Conservation (phyloP, 1,140 invertebrate species). For the Macrosteles quadrilineatus region DNA sequence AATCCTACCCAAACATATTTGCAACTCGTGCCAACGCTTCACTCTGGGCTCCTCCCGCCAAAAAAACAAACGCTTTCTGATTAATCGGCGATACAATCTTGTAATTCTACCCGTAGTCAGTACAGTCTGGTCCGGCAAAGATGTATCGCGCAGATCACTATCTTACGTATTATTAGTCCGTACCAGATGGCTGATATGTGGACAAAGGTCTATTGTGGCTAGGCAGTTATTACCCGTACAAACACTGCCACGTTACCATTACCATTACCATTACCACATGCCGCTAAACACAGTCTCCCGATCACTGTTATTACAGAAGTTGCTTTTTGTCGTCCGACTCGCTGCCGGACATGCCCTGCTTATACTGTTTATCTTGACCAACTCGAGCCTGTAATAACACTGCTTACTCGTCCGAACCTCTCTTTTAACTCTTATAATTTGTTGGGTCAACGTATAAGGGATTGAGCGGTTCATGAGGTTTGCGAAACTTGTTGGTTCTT, state of each 20-base stretch:
- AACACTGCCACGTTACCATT: background rate
- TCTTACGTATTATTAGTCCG: conserved; percentile 6
- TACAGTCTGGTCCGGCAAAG: no score
- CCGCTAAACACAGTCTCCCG: background rate
- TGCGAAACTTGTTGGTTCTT: no score
- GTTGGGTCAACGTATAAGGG: no score
- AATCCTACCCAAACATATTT: no score
- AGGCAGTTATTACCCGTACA: background rate
- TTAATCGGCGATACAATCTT: no score
- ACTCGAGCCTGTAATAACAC: background rate
- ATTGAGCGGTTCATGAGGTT: no score
- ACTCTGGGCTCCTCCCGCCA: no score
- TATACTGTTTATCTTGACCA: conserved; percentile 1
- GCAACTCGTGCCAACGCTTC: no score
- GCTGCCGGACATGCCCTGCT: background rate
- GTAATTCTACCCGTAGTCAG: no score
- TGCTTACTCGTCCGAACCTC: no score
- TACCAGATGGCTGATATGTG: conserved; percentile 6
- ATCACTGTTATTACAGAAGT: background rate
- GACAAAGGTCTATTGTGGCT: conserved; percentile 5
- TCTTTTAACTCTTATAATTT: no score
- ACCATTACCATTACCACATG: conserved; percentile 9
- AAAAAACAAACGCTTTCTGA: no score
- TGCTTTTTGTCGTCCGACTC: background rate
- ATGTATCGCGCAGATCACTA: conserved; percentile 4